A percentile compares a stretch with the other conserved stretches of the same genome.
Evolutionary conservation across 2,888 invertebrate species (phyloP).

Genomic region (Lasioglossum figueresi): DNA sequence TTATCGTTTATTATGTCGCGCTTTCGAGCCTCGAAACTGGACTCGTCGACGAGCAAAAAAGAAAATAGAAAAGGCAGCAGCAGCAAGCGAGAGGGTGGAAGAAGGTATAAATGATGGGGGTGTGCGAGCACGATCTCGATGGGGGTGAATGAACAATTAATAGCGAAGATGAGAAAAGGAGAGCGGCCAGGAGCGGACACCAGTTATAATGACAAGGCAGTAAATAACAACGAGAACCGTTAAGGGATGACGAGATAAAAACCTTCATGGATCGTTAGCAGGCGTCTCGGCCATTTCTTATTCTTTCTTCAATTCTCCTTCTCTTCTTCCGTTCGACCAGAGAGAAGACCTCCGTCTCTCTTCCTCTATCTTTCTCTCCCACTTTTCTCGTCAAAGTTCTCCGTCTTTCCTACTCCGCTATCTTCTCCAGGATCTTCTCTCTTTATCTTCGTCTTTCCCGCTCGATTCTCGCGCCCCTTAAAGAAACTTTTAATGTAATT

Average conservation of each 20-base stretch:
- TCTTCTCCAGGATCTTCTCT: constrained; percentile 44
- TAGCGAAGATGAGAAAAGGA: constrained; percentile 42
- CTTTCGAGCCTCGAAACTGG: constrained; percentile 20
- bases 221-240: constrained; percentile 73
- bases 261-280: constrained; percentile 73
- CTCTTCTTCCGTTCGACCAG: constrained; percentile 33
- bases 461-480: constrained; percentile 71
- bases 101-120: neutral
- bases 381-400: constrained; percentile 47
- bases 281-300: constrained; percentile 70
- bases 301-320: constrained; percentile 62
- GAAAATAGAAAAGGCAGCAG: neutral
- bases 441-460: constrained; percentile 60
- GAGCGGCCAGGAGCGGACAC: constrained; percentile 32
- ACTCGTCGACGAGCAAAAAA: constrained; percentile 4
- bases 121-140: constrained; percentile 50
- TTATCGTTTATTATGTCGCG: constrained; percentile 50
- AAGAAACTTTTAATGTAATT: constrained; percentile 79
- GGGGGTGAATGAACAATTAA: constrained; percentile 70
- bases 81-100: neutral
- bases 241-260: constrained; percentile 76
- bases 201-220: constrained; percentile 73
- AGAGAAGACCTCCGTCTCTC: neutral
- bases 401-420: constrained; percentile 14
- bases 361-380: constrained; percentile 22